Percentiles rank a stretch among this genome's conserved stretches.
These are phyloP conservation scores for Morpho achilles DNA, from an alignment of 2,888 invertebrate species.

Conservation along the genomic window DNA sequence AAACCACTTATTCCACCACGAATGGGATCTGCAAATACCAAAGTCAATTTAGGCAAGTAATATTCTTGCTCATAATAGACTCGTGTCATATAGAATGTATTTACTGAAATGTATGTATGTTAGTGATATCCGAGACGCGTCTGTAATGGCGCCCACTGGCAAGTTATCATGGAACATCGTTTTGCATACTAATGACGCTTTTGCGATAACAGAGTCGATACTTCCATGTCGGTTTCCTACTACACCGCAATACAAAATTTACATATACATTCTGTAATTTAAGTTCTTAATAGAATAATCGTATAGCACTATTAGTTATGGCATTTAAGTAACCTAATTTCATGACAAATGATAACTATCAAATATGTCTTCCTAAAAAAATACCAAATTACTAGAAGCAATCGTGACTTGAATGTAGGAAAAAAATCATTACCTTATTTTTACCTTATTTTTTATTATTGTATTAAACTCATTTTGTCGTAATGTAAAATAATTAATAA, in stretches of 20 bases:
- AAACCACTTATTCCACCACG: slow-evolving; percentile 50
- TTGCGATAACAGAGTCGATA: slow-evolving; percentile 41
- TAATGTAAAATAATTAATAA: too few relatives aligned
- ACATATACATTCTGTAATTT: not conserved
- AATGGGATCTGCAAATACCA: slow-evolving; percentile 42
- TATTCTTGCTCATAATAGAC: slow-evolving; percentile 8
- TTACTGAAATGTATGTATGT: slow-evolving; percentile 6
- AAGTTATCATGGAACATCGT: slow-evolving; percentile 54
- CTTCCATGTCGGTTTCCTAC: slow-evolving; percentile 13
- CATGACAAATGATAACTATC: too few relatives aligned
- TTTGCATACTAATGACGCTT: slow-evolving; percentile 67
- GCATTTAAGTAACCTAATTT: too few relatives aligned
- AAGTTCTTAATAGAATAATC: too few relatives aligned
- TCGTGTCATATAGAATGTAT: slow-evolving; percentile 13
- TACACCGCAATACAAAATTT: not conserved
- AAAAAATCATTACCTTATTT: too few relatives aligned
- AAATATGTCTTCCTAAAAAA: too few relatives aligned
- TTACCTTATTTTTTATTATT: too few relatives aligned
- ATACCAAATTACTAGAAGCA: too few relatives aligned
- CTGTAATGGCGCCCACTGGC: slow-evolving; percentile 47
- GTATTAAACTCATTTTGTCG: too few relatives aligned
- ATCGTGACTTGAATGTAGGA: too few relatives aligned
- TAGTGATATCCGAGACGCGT: slow-evolving; percentile 14
- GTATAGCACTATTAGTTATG: too few relatives aligned
- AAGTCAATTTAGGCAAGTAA: slow-evolving; percentile 20